Conservation (phyloP, 1,140 invertebrate genomes). For the Lethrus apterus region DNA sequence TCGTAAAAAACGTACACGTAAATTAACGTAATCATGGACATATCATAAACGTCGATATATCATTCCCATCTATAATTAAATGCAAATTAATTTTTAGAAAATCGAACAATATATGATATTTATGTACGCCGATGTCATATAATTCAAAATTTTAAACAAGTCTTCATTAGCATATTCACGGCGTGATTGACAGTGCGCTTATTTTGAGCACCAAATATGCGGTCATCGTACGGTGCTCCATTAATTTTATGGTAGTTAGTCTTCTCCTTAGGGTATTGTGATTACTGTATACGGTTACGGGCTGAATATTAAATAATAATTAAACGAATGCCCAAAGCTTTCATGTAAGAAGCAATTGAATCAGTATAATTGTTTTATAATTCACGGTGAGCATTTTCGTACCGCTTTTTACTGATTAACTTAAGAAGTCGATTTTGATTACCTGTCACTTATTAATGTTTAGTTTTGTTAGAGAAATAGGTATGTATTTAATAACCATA, state of each 20-base stretch:
- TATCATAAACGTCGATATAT: no score
- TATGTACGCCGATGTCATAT: no score
- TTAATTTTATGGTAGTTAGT: conserved; percentile 13
- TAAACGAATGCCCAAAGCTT: conserved; percentile 7
- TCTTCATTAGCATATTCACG: neutral
- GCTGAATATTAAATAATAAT: conserved; percentile 14
- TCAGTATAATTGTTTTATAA: conserved; percentile 13
- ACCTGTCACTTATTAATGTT: neutral
- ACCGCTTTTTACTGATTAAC: no score
- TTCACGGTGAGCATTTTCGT: conserved; percentile 3
- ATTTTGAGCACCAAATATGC: conserved; percentile 1
- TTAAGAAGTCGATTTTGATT: no score
- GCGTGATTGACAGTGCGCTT: no score
- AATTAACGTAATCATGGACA: no score
- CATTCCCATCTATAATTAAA: no score
- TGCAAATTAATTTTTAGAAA: no score
- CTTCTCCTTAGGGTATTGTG: neutral
- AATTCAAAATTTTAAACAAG: neutral
- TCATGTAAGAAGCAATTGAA: conserved; percentile 1
- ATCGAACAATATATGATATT: no score
- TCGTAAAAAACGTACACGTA: no score
- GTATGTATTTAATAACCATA: neutral
- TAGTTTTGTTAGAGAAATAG: neutral
- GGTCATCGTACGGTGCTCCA: conserved; percentile 5
- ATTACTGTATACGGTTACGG: conserved; percentile 7